Evolutionary conservation across 2,113 vertebrate species (phyloP), one percentile per base, ranked within the genome.

Genomic region (Pteropus alecto): DNA sequence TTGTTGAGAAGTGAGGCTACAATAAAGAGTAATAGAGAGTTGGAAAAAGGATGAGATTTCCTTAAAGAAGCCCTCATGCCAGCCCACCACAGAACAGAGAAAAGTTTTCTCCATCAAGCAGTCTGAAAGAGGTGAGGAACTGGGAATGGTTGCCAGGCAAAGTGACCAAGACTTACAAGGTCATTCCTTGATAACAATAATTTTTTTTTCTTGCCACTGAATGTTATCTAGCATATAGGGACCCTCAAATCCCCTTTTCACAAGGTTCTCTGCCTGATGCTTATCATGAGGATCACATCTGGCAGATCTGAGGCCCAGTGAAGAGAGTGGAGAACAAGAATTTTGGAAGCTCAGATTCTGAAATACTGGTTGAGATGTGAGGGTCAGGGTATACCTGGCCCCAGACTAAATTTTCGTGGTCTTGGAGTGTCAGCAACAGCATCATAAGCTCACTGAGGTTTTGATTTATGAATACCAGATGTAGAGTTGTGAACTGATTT

Each of bases 401-500:
- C n/a, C 6, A 81, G 24, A 79, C 38, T 89, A 76, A 90, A 94
- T 87, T 71, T 51, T 93, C 84, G 84, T 68, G 79, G 60, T 96
- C 46, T 97, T 94, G 73, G 68, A 90, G 33, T 79, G 56, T 95
- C 43, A 71, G 63, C 43, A 92, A 68, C 15, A 85, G 41, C 60
- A 94, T 91, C 77, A 94, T 11, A 94, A 96, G n/a, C 63, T 92
- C 87, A 68, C 33, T 68, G 54, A 94, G 30, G 28, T 70, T 96
- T 90, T 97, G 83, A 95, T 97, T 97, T 96, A 96, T 95, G 74
- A 96, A 16, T 58, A 90, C 90, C 87, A 97, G 90, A 97, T 97
- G 94, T 84, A 92, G 70, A 89, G 38, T 90, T 87, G 51, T 97
- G 79, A 95, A 95, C 41, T 74, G 38, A 96, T 6, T 90, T 89